Conservation (phyloP, 2,888 invertebrate species). For the Allygus modestus region DNA sequence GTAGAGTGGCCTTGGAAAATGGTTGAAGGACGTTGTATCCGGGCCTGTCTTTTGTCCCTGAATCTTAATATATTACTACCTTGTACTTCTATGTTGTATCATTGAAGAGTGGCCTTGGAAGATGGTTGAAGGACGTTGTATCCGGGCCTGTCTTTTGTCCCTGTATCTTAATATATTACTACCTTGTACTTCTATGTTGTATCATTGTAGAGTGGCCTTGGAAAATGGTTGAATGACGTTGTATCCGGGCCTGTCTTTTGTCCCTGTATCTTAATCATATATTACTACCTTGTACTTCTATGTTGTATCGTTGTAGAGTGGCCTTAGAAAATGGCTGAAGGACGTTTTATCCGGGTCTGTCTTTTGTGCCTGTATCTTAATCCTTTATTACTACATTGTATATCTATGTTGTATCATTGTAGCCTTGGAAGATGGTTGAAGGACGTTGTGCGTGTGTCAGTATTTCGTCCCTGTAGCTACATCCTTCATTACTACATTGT, state of each 20-base stretch:
- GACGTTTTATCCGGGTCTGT: background rate
- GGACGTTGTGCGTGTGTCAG: background rate
- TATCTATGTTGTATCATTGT: background rate
- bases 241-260: background rate
- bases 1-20: background rate
- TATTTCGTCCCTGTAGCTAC: background rate
- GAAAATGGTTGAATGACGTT: background rate
- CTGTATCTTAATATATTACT: background rate
- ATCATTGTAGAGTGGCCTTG: background rate
- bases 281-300: background rate
- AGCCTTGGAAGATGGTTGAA: background rate
- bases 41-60: background rate
- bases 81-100: background rate
- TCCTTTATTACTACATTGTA: background rate
- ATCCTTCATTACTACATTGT: background rate
- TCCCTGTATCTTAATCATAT: background rate
- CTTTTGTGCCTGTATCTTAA: background rate
- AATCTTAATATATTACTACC: background rate
- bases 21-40: background rate
- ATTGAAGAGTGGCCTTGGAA: background rate
- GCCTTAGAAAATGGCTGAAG: background rate
- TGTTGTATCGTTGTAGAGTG: background rate
- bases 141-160: background rate
- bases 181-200: background rate
- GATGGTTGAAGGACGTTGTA: background rate